Percentiles rank a stretch among this genome's conserved stretches.
These are phyloP conservation scores for Acanthopleura granulata DNA, from an alignment of 2,888 invertebrate genomes.

Conservation along the genomic window DNA sequence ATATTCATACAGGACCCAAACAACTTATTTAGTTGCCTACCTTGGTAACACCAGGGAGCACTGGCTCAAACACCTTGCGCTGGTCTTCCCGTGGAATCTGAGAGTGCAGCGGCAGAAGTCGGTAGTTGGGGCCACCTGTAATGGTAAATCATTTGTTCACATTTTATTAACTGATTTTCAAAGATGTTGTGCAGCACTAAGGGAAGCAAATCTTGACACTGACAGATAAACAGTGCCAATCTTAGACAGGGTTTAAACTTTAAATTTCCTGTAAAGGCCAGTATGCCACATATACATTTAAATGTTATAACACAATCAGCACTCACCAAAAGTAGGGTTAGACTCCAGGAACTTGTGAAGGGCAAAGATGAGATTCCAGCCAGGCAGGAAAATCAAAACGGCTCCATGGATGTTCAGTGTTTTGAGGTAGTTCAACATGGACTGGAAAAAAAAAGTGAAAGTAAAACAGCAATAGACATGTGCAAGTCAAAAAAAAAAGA, in stretches of 20 bases:
- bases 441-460: slow-evolving; percentile 55
- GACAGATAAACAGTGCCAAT: too few species aligned
- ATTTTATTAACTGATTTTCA: too few species aligned
- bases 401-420: slow-evolving; percentile 80
- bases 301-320: neutral
- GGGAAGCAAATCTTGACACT: too few species aligned
- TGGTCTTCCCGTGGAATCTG: slow-evolving; percentile 97
- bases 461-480: too few species aligned
- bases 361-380: slow-evolving; percentile 97
- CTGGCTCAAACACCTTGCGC: slow-evolving; percentile 88
- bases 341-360: slow-evolving; percentile 87
- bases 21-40: slow-evolving; percentile 68
- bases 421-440: slow-evolving; percentile 75
- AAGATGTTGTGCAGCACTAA: too few species aligned
- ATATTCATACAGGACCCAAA: too few species aligned
- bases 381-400: slow-evolving; percentile 92
- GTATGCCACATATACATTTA: too few species aligned
- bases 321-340: slow-evolving; percentile 80
- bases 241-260: too few species aligned
- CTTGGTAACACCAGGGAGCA: slow-evolving; percentile 87
- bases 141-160: neutral
- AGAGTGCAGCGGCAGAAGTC: slow-evolving; percentile 94
- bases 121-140: slow-evolving; percentile 72
- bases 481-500: too few species aligned
- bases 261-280: too few species aligned